These are phyloP conservation scores for Thalassoma bifasciatum DNA, from an alignment of 2,113 vertebrate species.

Conservation along the genomic window DNA sequence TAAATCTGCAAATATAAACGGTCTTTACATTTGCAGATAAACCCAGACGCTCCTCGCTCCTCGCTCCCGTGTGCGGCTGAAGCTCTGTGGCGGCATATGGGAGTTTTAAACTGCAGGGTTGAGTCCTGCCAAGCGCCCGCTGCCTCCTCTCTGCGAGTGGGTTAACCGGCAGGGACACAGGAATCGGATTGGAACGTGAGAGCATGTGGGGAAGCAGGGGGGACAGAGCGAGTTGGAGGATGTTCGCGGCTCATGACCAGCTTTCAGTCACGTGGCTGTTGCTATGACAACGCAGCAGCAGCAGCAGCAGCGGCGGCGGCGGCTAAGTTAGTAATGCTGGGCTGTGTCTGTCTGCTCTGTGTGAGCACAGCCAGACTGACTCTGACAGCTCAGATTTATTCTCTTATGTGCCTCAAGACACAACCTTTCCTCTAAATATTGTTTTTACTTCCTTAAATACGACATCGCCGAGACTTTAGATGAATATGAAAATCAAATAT, in stretches of 20 bases:
- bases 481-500: too few relatives aligned
- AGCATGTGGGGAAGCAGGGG: constrained; percentile 48
- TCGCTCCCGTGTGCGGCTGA: constrained; percentile 1
- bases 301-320: constrained; percentile 41
- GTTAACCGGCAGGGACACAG: constrained; percentile 52
- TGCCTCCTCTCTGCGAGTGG: constrained; percentile 56
- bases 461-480: too few relatives aligned
- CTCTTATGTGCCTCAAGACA: not conserved
- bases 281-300: constrained; percentile 59
- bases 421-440: too few relatives aligned
- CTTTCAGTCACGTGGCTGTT: constrained; percentile 70
- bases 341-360: constrained; percentile 33
- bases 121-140: constrained; percentile 45
- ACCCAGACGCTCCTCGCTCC: not conserved
- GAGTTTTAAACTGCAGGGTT: constrained; percentile 35
- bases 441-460: too few relatives aligned
- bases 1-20: not conserved
- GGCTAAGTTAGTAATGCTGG: constrained; percentile 60
- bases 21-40: not conserved
- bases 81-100: constrained; percentile 36
- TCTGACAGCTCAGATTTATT: not conserved
- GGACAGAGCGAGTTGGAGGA: constrained; percentile 55
- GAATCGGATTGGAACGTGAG: constrained; percentile 51
- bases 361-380: not conserved
- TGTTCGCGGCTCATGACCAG: constrained; percentile 58